Evolutionary conservation across 1,140 invertebrate species (phyloP).

Genomic region (Hormaphis cornu): DNA sequence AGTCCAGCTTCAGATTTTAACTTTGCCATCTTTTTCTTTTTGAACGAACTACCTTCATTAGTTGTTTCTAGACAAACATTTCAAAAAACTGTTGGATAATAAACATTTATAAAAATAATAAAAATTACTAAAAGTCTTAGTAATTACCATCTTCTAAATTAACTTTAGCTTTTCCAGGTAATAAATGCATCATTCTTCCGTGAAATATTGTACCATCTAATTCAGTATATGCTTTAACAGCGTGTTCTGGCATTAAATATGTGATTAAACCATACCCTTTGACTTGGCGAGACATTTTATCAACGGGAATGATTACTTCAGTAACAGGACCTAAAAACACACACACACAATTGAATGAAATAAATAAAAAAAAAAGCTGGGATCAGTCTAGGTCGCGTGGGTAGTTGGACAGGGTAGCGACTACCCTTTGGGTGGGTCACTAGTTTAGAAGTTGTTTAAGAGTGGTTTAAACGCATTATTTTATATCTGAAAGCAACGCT

Average conservation of each 20-base stretch:
- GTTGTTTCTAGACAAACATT: neutral
- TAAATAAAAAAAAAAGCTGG: neutral
- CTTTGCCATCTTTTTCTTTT: slow-evolving; percentile 76
- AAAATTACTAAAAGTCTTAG: neutral
- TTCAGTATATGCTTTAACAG: slow-evolving; percentile 73
- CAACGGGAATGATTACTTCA: slow-evolving; percentile 85
- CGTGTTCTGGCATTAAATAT: slow-evolving; percentile 92
- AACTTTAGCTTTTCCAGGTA: slow-evolving; percentile 74
- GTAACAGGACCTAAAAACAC: slow-evolving; percentile 61
- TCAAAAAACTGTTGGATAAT: neutral
- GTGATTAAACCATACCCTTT: slow-evolving; percentile 94
- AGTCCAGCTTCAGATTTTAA: slow-evolving; percentile 65
- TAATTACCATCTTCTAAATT: slow-evolving; percentile 39
- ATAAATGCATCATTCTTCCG: slow-evolving; percentile 85
- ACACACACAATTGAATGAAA: slow-evolving; percentile 10
- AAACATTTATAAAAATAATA: neutral
- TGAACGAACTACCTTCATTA: slow-evolving; percentile 56
- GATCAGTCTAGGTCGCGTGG: too few species aligned
- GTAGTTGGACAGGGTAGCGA: too few species aligned
- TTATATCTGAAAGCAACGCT: too few species aligned
- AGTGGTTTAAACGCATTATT: too few species aligned
- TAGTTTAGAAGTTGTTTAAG: too few species aligned
- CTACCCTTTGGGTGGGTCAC: too few species aligned
- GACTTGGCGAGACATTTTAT: slow-evolving; percentile 66
- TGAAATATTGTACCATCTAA: slow-evolving; percentile 83